phyloP scores from a whole-genome alignment of 64 coral and sea anemone species.

The Orbicella faveolata region DNA sequence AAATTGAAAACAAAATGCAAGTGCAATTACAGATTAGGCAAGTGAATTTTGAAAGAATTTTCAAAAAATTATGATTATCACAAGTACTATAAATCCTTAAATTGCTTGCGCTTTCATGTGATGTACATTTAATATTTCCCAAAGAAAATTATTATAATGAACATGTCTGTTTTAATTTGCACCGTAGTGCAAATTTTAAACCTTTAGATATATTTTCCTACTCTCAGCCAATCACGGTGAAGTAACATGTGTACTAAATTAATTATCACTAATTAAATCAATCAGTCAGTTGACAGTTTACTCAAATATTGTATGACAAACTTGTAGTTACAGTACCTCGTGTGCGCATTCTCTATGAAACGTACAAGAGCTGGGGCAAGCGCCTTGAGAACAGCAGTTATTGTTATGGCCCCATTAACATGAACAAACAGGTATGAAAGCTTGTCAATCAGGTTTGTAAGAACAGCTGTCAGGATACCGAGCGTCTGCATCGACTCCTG shows the following conservation, averaged over 20 bases:
- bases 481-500: conserved; percentile 41
- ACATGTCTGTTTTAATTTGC: too few relatives aligned
- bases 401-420: conserved; percentile 53
- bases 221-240: too few relatives aligned
- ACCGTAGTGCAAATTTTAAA: too few relatives aligned
- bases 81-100: too few relatives aligned
- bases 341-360: conserved; percentile 52
- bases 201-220: too few relatives aligned
- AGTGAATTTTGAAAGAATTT: too few relatives aligned
- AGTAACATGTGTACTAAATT: too few relatives aligned
- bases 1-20: neutral
- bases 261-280: neutral
- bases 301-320: neutral
- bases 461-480: conserved; percentile 47
- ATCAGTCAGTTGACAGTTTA: neutral
- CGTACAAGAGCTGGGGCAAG: conserved; percentile 41
- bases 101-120: too few relatives aligned
- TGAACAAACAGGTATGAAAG: conserved; percentile 78
- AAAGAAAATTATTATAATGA: too few relatives aligned
- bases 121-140: too few relatives aligned
- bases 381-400: conserved; percentile 47
- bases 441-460: conserved; percentile 67
- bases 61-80: too few relatives aligned
- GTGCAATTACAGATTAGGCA: too few relatives aligned
- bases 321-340: conserved; percentile 29